Evolutionary conservation across 2,888 invertebrate species (phyloP), one percentile per base, ranked within the genome.

Genomic region (Platycheirus rosarum): DNA sequence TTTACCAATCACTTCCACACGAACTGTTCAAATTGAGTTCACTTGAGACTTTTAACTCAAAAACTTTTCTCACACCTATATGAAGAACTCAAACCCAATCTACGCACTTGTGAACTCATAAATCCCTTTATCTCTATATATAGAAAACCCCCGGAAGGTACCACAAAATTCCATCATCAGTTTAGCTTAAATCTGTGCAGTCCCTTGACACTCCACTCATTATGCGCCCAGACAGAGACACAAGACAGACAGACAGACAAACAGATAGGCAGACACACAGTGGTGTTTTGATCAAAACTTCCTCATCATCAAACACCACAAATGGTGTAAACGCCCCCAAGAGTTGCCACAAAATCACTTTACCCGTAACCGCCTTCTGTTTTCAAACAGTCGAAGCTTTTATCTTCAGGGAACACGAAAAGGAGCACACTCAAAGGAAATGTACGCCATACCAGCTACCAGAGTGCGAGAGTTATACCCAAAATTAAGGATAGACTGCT

Each of bases 281-380:
- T 74, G 40, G 46, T 82, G 66, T 82, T 76, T 77, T 77, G 77
- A 82, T 82, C 82, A 77, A 48, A 68, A 77, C 71, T 82, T 82
- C 80, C 76, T 80, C 82, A 71, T 82, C 82, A 82, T 77, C 82
- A 73, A 63, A 55, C 68, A 77, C 82, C 77, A 57, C 77, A 82
- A 82, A 82, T 82, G 77, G 77, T 73, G 82, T 77, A 82, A 77
- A 82, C 71, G 77, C 77, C 82, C 82, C 77, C 82, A 40, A 73
- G 82, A 77, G 76, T 77, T 77, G 71, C 82, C 82, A 71, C 77
- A 77, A 82, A 82, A 82, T 77, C 82, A 82, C 82, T 82, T 82
- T 73, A 73, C 49, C 55, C 62, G 63, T 62, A 82, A 73, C 82
- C 82, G 77, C 82, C 77, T 77, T 42, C 82, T 77, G 71, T 51